A percentile compares a stretch with the other conserved stretches of the same genome.
Evolutionary conservation across 2,888 invertebrate species (phyloP).

Genomic region (Tipula vernalis): DNA sequence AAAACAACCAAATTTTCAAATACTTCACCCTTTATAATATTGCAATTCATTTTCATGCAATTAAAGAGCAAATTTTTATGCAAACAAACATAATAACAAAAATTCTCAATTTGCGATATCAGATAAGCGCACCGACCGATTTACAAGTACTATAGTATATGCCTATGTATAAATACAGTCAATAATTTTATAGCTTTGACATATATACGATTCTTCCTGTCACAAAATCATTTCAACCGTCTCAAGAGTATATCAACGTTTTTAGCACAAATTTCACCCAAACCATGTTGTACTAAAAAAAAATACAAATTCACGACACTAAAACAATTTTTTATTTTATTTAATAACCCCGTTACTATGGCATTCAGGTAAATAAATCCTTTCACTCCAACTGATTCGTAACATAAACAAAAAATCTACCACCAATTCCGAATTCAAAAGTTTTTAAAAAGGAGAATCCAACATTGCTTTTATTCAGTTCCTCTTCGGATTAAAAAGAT

Average conservation of each 20-base stretch:
- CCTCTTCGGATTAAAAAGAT: slow-evolving; percentile 16
- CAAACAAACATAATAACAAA: not conserved
- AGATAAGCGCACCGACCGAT: not conserved
- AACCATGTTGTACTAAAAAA: not conserved
- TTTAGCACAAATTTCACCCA: not conserved
- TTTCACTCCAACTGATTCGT: not conserved
- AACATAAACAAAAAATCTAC: not conserved
- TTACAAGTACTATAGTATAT: not conserved
- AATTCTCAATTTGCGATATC: not conserved
- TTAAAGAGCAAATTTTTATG: not conserved
- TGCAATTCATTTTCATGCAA: not conserved
- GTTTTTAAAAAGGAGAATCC: not conserved
- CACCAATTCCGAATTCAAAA: not conserved
- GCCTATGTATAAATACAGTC: not conserved
- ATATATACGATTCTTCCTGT: not conserved
- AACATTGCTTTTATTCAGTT: slow-evolving; percentile 13
- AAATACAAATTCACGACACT: not conserved
- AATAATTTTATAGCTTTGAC: not conserved
- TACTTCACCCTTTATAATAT: not conserved
- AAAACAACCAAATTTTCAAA: too few relatives aligned
- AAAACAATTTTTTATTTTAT: not conserved
- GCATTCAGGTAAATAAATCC: not conserved
- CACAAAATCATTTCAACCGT: not conserved
- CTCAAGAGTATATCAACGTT: not conserved
- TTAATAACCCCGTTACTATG: not conserved